Percentiles rank a stretch among this genome's conserved stretches.
phyloP scores from a whole-genome alignment of 2,113 vertebrate species.

The Stigmatopora argus region DNA sequence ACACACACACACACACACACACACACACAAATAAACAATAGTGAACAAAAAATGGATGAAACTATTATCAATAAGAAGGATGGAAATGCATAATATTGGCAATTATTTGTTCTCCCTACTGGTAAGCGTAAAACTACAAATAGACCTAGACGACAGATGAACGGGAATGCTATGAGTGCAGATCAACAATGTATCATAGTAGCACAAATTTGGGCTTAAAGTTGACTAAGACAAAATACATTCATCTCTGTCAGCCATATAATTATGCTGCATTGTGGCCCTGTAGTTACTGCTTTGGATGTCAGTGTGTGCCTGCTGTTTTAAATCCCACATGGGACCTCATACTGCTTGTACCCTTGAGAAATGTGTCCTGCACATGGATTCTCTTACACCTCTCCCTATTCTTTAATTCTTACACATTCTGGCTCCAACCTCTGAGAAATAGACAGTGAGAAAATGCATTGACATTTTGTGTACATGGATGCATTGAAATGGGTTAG shows the following conservation, averaged over 20 bases:
- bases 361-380: constrained; percentile 55
- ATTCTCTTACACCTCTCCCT: constrained; percentile 53
- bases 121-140: neutral
- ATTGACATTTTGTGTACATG: neutral
- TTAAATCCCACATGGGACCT: constrained; percentile 58
- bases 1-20: neutral
- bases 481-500: constrained; percentile 29
- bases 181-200: constrained; percentile 18
- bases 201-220: constrained; percentile 42
- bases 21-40: neutral
- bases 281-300: constrained; percentile 39
- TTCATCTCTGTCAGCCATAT: constrained; percentile 57
- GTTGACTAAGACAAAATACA: constrained; percentile 60
- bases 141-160: constrained; percentile 27
- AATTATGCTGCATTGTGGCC: constrained; percentile 51
- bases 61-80: neutral
- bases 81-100: neutral
- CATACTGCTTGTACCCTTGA: constrained; percentile 60
- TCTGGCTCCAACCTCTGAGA: constrained; percentile 53
- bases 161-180: constrained; percentile 18
- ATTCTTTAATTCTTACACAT: constrained; percentile 24
- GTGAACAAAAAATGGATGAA: neutral
- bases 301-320: constrained; percentile 42
- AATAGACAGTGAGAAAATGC: constrained; percentile 20
- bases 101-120: neutral